Base-by-base conservation (phyloP, 1,140 invertebrate species). In the Philaenus spumarius region DNA sequence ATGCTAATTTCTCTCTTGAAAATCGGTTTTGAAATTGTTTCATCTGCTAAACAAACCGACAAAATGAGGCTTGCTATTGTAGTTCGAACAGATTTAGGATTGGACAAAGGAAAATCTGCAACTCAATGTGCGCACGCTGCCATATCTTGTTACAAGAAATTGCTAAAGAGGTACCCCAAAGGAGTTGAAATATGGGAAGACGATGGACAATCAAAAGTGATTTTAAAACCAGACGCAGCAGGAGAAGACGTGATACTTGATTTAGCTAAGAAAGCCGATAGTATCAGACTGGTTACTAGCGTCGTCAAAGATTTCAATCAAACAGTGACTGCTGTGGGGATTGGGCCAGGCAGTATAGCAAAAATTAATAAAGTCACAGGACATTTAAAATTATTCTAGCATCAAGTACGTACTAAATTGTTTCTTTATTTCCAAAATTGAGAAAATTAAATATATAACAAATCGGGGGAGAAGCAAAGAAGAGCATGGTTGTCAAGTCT, bases 71-170 rank as follows among this genome's bases (percentile, higher is more conserved):
- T 97, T 71, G 86, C 95, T 1, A 70, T 97, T 45, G 85, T 95
- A 20, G 87, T 95, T 2, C 77, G 93, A 68, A 91, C 82, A 68
- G 93, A 97, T 71, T 75, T 97, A 0, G 89, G 90, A 71, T 97
- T 97, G 93, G 84, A 87, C 15, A 95, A 93, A 80, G 94, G 94
- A 14, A 97, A 97, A 79, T 84, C 92, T 43, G 93, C 89, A 26
- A 89, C 93, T 2, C 94, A 95, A 72, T 95, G 93, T 78, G 82
- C 86, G 40, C 94, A 97, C 77, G 94, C 90, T 48, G 87, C 93
- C 5, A 84, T 89, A 19, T 82, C 81, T 45, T 90, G 86, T 2
- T 93, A 89, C 67, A 81, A 85, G 61, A 84, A 85, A 63, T 78
- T 83, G n/a, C 73, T 80, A 9, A 75, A 71, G 53, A 79, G 76